Percentiles rank a stretch among this genome's conserved stretches.
phyloP scores from a whole-genome alignment of 1,140 invertebrate species.

The Drosophila orosa region DNA sequence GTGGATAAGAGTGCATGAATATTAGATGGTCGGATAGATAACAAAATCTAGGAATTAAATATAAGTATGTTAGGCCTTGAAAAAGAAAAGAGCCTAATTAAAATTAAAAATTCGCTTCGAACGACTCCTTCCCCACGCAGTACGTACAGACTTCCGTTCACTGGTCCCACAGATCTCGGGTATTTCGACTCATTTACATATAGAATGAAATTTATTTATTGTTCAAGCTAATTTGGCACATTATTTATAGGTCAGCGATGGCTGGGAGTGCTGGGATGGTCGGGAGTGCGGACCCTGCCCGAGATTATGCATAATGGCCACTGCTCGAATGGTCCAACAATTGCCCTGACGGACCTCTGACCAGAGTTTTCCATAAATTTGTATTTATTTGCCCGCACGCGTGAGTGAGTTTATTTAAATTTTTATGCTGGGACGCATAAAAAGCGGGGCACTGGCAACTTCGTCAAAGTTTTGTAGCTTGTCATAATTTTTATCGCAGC shows the following conservation, averaged over 20 bases:
- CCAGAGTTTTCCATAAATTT: slow-evolving; percentile 49
- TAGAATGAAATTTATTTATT: slow-evolving; percentile 73
- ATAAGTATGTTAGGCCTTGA: background rate
- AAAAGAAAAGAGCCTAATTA: slow-evolving; percentile 18
- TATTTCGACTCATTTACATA: slow-evolving; percentile 60
- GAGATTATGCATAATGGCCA: slow-evolving; percentile 57
- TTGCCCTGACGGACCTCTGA: slow-evolving; percentile 26
- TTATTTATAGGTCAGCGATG: slow-evolving; percentile 72
- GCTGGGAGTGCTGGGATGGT: background rate
- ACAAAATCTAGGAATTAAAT: background rate
- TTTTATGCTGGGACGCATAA: slow-evolving; percentile 52
- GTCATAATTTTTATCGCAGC: slow-evolving; percentile 67
- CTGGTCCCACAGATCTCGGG: slow-evolving; percentile 10
- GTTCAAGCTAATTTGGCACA: slow-evolving; percentile 59
- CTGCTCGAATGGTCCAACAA: slow-evolving; percentile 48
- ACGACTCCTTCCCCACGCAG: background rate
- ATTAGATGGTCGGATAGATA: slow-evolving; percentile 2
- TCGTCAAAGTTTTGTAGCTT: slow-evolving; percentile 52
- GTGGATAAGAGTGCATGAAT: slow-evolving; percentile 27
- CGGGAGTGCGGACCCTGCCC: background rate
- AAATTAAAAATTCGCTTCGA: slow-evolving; percentile 14
- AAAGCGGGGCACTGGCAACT: slow-evolving; percentile 38
- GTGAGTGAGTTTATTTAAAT: slow-evolving; percentile 63
- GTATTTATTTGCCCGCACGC: slow-evolving; percentile 66
- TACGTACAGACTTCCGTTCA: background rate